Evolutionary conservation across 2,888 invertebrate genomes (phyloP), one percentile per base, ranked within the genome.

Genomic region (Apamea anceps): DNA sequence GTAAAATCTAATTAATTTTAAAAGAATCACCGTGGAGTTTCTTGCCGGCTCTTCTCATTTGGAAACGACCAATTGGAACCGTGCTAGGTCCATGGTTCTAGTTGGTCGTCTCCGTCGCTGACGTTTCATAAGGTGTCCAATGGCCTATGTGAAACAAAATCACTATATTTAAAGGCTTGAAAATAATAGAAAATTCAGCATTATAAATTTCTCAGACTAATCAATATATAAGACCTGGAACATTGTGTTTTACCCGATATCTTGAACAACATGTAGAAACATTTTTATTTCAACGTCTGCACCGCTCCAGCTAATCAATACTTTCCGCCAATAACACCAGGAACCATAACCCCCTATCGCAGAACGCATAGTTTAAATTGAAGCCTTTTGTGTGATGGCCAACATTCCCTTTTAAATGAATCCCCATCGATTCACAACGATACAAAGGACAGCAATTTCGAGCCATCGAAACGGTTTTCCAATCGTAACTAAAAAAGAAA

Each of bases 381-480:
- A 73, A 75, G 72, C 83, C 86, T 87, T 89, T 88, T 88, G 88
- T 87, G 86, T 85, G 84, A 89, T 85, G 76, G 80, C 80, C 70
- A 80, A 82, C 84, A 87, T 88, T 76, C 85, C 83, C 78, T 87
- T 89, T 89, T 87, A 87, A 89, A 89, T 87, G 85, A 89, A 89
- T 89, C 90, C 86, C 87, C 80, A 89, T 89, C 84, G 88, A 89
- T 89, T 89, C 83, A 84, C 77, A 75, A 60, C 87, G 90, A 85
- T 86, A 88, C 88, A 90, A 90, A 90, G 87, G 86, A 86, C 87
- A 87, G 75, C 89, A 88, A 90, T 90, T 86, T 83, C 84, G 80
- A 84, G 75, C 80, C 84, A 87, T 89, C 86, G 90, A 87, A 88
- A 89, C 86, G 87, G 87, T 87, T 89, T 88, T 88, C 87, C 87